Base-by-base conservation (phyloP, 2,888 invertebrate genomes). In the Galeruca laticollis region DNA sequence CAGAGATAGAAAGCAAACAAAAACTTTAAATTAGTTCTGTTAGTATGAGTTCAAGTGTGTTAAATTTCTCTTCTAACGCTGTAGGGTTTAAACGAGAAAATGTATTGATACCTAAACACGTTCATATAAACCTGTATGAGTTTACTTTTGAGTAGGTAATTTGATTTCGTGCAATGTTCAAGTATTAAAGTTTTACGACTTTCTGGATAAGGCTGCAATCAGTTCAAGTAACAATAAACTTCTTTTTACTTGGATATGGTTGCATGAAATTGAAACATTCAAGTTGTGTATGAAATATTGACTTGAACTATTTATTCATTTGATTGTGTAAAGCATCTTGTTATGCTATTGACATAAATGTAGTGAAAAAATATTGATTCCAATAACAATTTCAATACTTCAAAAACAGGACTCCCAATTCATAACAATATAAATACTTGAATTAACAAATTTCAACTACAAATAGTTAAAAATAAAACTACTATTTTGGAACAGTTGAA, bases 1-100 rank as follows among this genome's bases (percentile, higher is more conserved):
- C 47, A 47, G 43, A 37, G 54, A 63, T 56, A 13, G 26, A 33
- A 11, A 64, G 15, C 43, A 63, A 63, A 64, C 47, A 57, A 57
- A 64, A 64, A 56, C 26, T 26, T 40, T 33, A 43, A 64, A 64
- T 64, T 64, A 47, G 18, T 47, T 57, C 43, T 20, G 54, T 47
- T 9, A 11, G 21, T 62, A 11, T 26, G 13, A 52, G 21, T 31
- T 40, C n/a, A 13, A 54, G 21, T 40, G 20, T 64, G 37, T 2
- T n/a, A 40, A 40, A 51, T 51, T 49, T 33, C 33, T 51, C 31
- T 51, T 33, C n/a, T 51, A 18, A 33, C 11, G n/a, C 18, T 43
- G 9, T 31, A 18, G 6, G 20, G 40, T 20, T 20, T 37, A 33
- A 43, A 26, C 5, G 5, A 40, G 60, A 26, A 21, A 21, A 8